Conservation (phyloP, 2,888 invertebrate species). For the Drosophila meridiana region DNA sequence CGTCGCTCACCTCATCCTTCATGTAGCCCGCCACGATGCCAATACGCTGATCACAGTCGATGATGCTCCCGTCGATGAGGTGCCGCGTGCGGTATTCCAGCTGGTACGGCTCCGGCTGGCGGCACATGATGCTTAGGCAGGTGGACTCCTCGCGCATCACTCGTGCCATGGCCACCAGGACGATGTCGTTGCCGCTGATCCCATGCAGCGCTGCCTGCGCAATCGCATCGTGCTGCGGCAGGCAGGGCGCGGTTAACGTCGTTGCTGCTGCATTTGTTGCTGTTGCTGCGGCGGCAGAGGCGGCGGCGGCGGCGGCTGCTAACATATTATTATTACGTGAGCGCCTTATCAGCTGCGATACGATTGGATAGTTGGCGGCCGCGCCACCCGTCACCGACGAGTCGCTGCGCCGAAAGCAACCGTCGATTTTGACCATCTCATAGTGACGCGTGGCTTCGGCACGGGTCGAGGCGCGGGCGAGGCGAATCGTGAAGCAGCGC, state of each 20-base stretch:
- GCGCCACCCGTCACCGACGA: constrained; percentile 85
- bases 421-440: constrained; percentile 90
- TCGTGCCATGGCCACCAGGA: constrained; percentile 91
- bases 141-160: constrained; percentile 87
- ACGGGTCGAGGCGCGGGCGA: constrained; percentile 89
- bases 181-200: constrained; percentile 88
- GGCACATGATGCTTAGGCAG: constrained; percentile 87
- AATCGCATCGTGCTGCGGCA: constrained; percentile 82
- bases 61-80: constrained; percentile 94
- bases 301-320: constrained; percentile 54
- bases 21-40: constrained; percentile 95
- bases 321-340: constrained; percentile 82
- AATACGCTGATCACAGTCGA: constrained; percentile 96
- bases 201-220: constrained; percentile 86
- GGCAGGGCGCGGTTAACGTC: constrained; percentile 59
- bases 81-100: constrained; percentile 96
- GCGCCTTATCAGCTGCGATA: constrained; percentile 86
- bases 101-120: constrained; percentile 89
- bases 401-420: constrained; percentile 87
- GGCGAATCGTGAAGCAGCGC: constrained; percentile 87
- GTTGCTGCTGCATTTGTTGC: constrained; percentile 48
- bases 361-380: constrained; percentile 85
- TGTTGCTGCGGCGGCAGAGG: constrained; percentile 53
- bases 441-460: constrained; percentile 89
- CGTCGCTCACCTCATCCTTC: constrained; percentile 91